Evolutionary conservation across 2,888 invertebrate species (phyloP).

Genomic region (Amblyjoppa fuscipennis): DNA sequence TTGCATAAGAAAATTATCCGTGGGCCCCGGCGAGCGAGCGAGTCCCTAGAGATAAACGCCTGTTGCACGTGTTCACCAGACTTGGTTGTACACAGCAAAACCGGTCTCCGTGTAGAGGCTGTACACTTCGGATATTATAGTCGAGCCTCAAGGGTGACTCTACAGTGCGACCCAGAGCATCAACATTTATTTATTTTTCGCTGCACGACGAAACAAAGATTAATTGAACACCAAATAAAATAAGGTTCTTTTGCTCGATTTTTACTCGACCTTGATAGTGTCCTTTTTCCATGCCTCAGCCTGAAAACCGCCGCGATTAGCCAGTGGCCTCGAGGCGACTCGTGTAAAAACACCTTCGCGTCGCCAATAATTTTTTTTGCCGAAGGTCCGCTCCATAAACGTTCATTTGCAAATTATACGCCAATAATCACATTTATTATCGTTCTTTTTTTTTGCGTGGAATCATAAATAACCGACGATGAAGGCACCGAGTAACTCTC

Average conservation of each 20-base stretch:
- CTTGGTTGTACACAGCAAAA: neutral
- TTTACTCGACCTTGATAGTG: too few relatives aligned
- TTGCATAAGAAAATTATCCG: slow-evolving; percentile 63
- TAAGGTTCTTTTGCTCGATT: too few relatives aligned
- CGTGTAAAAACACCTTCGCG: neutral
- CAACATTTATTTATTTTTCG: neutral
- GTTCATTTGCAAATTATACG: neutral
- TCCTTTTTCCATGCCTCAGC: neutral
- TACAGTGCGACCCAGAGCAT: neutral
- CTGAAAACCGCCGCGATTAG: neutral
- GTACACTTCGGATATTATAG: neutral
- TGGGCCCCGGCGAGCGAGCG: slow-evolving; percentile 18
- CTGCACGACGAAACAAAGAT: neutral
- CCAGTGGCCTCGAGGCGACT: neutral
- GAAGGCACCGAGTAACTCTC: neutral
- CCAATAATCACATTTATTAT: too few relatives aligned
- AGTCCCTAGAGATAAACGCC: slow-evolving; percentile 34
- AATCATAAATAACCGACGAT: neutral
- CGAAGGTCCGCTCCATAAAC: neutral
- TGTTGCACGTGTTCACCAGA: slow-evolving; percentile 45
- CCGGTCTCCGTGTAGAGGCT: neutral
- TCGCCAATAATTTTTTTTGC: neutral
- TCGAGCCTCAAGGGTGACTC: slow-evolving; percentile 22
- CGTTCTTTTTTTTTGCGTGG: neutral
- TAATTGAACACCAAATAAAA: neutral